Conservation (phyloP, 2,113 vertebrate species). For the Coptodon bakossiorum region DNA sequence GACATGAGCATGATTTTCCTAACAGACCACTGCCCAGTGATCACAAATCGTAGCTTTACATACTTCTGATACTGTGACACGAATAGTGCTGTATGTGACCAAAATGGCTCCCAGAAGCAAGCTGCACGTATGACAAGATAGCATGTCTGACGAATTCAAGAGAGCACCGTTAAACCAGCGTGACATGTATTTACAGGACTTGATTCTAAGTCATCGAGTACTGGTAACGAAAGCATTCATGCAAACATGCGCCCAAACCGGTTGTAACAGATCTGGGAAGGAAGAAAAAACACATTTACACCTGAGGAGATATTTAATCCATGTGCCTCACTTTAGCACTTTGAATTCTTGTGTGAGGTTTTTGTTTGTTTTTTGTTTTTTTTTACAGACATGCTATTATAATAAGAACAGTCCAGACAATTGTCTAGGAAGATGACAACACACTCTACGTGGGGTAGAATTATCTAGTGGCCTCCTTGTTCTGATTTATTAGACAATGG, state of each 20-base stretch:
- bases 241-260: slow-evolving; percentile 45
- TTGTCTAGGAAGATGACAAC: not conserved
- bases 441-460: not conserved
- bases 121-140: not conserved
- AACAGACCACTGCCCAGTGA: slow-evolving; percentile 9
- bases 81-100: not conserved
- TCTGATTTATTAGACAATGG: not conserved
- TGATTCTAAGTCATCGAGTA: not conserved
- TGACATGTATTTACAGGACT: slow-evolving; percentile 1
- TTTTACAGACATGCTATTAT: not conserved
- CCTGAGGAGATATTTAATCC: not conserved
- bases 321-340: not conserved
- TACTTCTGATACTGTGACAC: not conserved
- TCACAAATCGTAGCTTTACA: slow-evolving; percentile 30
- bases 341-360: not conserved
- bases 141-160: not conserved
- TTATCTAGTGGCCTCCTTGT: not conserved
- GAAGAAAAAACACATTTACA: not conserved
- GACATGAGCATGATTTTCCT: slow-evolving; percentile 52
- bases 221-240: not conserved
- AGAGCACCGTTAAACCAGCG: slow-evolving; percentile 31
- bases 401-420: not conserved
- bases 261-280: slow-evolving; percentile 37
- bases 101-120: not conserved
- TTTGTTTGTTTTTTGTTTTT: not conserved